Percentiles rank a stretch among this genome's conserved stretches.
These are phyloP conservation scores for Beroe forskalii DNA, from an alignment of 37 sponge, comb jelly and placozoan species.

Conservation along the genomic window DNA sequence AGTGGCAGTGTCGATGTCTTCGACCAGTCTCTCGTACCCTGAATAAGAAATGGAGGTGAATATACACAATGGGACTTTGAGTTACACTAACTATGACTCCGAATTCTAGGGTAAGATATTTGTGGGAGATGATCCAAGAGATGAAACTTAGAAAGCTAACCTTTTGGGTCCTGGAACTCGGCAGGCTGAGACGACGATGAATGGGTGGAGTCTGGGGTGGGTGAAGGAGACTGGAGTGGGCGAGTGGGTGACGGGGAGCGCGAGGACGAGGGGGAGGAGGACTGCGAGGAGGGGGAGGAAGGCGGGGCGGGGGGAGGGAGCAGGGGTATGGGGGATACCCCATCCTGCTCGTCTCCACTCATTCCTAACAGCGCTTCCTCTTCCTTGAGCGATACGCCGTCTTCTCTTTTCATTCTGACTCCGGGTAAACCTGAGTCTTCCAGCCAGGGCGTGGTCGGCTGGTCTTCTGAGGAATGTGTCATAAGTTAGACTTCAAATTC, in stretches of 20 bases:
- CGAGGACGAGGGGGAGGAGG: neutral
- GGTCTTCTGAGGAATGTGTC: neutral
- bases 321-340: neutral
- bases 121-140: too few species aligned
- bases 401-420: neutral
- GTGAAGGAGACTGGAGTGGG: neutral
- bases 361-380: neutral
- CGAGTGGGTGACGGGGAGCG: neutral
- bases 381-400: neutral
- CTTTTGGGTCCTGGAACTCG: neutral
- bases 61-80: too few species aligned
- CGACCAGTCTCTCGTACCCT: constrained; percentile 21
- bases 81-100: too few species aligned
- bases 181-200: neutral
- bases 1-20: neutral
- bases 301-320: neutral
- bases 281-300: neutral
- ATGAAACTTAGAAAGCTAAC: too few species aligned
- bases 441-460: neutral
- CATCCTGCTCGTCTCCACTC: neutral
- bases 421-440: neutral
- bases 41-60: too few species aligned
- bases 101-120: too few species aligned
- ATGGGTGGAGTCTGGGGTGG: neutral
- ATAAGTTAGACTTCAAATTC: too few species aligned